Conservation (phyloP, 2,888 invertebrate species). For the Marasmarcha lunaedactyla region DNA sequence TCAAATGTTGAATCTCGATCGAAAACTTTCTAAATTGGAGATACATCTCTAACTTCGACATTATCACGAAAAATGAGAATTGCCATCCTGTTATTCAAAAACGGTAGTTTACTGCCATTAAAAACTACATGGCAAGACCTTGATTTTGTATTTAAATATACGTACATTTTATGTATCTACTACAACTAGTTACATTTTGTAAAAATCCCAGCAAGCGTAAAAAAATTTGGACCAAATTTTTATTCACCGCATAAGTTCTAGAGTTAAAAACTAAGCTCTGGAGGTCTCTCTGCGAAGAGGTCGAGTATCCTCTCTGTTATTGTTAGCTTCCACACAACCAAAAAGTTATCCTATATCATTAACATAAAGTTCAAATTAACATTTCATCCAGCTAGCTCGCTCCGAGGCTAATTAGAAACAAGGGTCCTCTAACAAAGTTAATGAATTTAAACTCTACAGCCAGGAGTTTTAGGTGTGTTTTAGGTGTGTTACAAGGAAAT, state of each 20-base stretch:
- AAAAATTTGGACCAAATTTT: not conserved
- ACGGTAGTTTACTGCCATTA: too few species aligned
- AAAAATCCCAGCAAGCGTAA: too few species aligned
- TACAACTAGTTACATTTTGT: too few species aligned
- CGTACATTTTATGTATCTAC: too few species aligned
- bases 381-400: constrained; percentile 25
- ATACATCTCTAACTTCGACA: too few species aligned
- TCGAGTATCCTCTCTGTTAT: constrained; percentile 59
- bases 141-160: too few species aligned
- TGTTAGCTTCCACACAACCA: constrained; percentile 17
- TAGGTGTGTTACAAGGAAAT: too few species aligned
- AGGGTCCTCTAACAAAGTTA: constrained; percentile 27
- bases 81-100: too few species aligned
- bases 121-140: too few species aligned
- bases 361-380: constrained; percentile 15
- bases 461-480: constrained; percentile 11
- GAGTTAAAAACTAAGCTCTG: not conserved
- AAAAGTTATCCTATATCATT: constrained; percentile 23
- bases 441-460: constrained; percentile 31
- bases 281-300: constrained; percentile 25
- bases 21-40: too few species aligned
- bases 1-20: too few species aligned
- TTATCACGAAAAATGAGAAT: too few species aligned
- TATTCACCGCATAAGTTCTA: not conserved
- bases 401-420: constrained; percentile 62